Evolutionary conservation across 2,888 invertebrate genomes (phyloP).

Genomic region (Thumatha senex): DNA sequence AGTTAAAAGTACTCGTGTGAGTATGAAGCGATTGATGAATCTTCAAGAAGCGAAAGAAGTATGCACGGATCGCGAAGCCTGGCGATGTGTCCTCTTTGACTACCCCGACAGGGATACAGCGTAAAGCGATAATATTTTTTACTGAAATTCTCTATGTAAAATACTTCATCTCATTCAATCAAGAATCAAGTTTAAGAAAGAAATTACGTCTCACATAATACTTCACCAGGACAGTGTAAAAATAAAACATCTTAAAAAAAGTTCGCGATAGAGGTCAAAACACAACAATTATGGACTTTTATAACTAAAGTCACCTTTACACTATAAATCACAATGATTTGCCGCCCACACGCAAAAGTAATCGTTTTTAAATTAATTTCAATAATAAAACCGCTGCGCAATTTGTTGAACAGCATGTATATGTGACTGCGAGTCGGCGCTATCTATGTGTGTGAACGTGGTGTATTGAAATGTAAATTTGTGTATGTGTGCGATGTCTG

Average conservation of each 20-base stretch:
- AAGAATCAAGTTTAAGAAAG: too few relatives aligned
- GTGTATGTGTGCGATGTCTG: conserved; percentile 34
- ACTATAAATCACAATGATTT: conserved; percentile 9
- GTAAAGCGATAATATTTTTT: too few relatives aligned
- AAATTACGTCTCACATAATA: too few relatives aligned
- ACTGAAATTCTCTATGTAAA: too few relatives aligned
- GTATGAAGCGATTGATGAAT: too few relatives aligned
- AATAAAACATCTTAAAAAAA: conserved; percentile 5
- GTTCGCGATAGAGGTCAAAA: conserved; percentile 3
- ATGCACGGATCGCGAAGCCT: too few relatives aligned
- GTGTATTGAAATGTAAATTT: conserved; percentile 1
- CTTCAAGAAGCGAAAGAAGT: too few relatives aligned
- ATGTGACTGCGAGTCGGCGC: conserved; percentile 1
- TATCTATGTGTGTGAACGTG: conserved; percentile 11
- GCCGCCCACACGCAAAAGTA: conserved; percentile 9
- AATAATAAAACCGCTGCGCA: conserved; percentile 4
- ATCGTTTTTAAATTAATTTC: conserved; percentile 12
- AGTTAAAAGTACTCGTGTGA: too few relatives aligned
- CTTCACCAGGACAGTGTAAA: not conserved
- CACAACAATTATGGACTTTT: conserved; percentile 4
- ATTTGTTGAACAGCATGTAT: conserved; percentile 8
- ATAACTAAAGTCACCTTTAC: conserved; percentile 8
- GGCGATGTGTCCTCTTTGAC: too few relatives aligned
- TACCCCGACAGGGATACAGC: too few relatives aligned
- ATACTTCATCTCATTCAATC: too few relatives aligned